A percentile compares a stretch with the other conserved stretches of the same genome.
Conservation (phyloP, 2,113 vertebrate genomes). For the Talpa occidentalis region DNA sequence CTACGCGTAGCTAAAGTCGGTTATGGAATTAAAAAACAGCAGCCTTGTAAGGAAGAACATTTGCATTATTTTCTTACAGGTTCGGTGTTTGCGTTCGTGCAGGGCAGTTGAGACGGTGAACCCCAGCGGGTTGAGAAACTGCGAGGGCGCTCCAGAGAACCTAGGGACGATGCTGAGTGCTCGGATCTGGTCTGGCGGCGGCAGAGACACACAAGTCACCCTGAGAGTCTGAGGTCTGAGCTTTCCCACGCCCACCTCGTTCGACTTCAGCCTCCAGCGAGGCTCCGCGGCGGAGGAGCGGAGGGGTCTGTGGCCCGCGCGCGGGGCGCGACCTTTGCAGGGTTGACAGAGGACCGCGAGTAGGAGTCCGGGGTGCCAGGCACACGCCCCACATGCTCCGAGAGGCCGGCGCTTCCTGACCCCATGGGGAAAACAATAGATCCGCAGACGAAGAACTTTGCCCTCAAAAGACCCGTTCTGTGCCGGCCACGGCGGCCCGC, state of each 20-base stretch:
- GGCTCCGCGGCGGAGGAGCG: fast-evolving
- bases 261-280: neutral
- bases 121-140: neutral
- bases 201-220: neutral
- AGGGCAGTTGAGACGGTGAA: neutral
- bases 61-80: neutral
- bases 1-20: neutral
- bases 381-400: neutral
- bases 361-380: neutral
- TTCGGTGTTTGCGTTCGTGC: neutral
- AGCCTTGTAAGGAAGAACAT: neutral
- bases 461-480: neutral
- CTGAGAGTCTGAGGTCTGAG: neutral
- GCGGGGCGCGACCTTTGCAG: fast-evolving
- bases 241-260: neutral
- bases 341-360: too few relatives aligned
- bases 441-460: too few relatives aligned
- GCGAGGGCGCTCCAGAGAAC: neutral
- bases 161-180: neutral
- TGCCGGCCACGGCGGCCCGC: too few relatives aligned
- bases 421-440: too few relatives aligned
- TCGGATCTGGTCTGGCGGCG: neutral
- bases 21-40: neutral
- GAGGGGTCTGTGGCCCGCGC: neutral
- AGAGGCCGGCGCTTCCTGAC: neutral